Base-by-base conservation (phyloP, 2,113 vertebrate genomes). In the Nothobranchius kuhntae region DNA sequence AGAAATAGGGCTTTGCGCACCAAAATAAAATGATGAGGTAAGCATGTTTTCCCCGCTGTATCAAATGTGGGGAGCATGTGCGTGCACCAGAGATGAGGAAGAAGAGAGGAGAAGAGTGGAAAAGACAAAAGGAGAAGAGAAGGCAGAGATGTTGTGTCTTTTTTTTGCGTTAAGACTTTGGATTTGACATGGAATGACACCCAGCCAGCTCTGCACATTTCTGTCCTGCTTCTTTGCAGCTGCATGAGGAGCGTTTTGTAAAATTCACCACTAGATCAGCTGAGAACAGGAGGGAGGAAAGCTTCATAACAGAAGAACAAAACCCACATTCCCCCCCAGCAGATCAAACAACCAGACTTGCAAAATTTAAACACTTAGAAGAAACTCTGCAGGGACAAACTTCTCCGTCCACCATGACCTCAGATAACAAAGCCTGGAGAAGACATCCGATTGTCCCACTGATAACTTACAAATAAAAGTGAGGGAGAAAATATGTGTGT, bases 1-100 rank as follows among this genome's bases (percentile, higher is more conserved):
- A 87, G 84, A 89, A 86, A 89, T 80, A 84, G 68, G 44, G 81
- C 84, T 87, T 81, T 82, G 81, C 86, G 73, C 71, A 84, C 89
- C 48, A 77, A 77, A 82, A 90, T 80, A 89, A 90, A 89, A 86
- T 82, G 89, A 87, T 88, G 89, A 91, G 75, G 77, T 82, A 87
- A 88, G 89, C 89, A 80, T 73, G 53, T 83, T 88, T 87, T 72
- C 63, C 44, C 50, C 71, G 69, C 73, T 63, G 62, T 87, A 85
- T 86, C 65, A 88, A 90, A 88, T 69, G 68, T 79, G 60, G 66
- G 40, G 85, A 80, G 82, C 47, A 73, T 61, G 73, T 57, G 51
- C 15, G 73, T 57, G 51, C 15, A 1, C 58, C 11, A 61, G 17
- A 40, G 60, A 45, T 35, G 42, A 50, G 66, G 57, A 64, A 77